phyloP scores from a whole-genome alignment of 2,113 vertebrate species.

The Oreocharis arfaki region DNA sequence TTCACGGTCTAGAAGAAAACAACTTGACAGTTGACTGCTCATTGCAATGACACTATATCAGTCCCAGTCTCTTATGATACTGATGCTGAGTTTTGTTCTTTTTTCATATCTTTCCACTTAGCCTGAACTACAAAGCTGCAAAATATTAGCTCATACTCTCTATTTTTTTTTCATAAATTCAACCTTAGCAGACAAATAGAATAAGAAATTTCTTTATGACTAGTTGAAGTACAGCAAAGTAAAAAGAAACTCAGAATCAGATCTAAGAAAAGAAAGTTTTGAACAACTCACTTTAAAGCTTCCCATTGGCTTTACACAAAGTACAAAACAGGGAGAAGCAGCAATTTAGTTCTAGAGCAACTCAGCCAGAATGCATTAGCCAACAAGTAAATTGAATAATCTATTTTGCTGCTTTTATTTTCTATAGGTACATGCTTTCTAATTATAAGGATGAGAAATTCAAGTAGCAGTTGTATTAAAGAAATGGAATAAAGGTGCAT shows the following conservation, averaged over 20 bases:
- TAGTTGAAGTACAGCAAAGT: not conserved
- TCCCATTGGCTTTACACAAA: not conserved
- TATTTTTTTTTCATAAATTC: not conserved
- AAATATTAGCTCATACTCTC: not conserved
- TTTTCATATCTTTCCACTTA: not conserved
- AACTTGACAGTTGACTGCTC: not conserved
- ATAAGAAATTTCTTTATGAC: not conserved
- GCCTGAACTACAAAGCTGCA: not conserved
- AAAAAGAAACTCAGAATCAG: not conserved
- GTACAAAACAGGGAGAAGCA: not conserved
- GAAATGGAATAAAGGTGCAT: not conserved
- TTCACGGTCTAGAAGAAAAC: not conserved
- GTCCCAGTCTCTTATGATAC: not conserved
- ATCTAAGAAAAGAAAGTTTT: not conserved
- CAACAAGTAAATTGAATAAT: not conserved
- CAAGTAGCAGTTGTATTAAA: not conserved
- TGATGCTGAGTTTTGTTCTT: not conserved
- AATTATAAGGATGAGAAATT: not conserved
- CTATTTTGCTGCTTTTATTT: not conserved
- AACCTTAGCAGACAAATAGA: not conserved
- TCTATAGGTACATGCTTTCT: not conserved
- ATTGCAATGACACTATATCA: not conserved
- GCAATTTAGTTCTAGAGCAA: not conserved
- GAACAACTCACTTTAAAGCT: not conserved
- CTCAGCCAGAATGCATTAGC: not conserved